Conservation (phyloP, 2,888 invertebrate species). For the Bembecia ichneumoniformis region DNA sequence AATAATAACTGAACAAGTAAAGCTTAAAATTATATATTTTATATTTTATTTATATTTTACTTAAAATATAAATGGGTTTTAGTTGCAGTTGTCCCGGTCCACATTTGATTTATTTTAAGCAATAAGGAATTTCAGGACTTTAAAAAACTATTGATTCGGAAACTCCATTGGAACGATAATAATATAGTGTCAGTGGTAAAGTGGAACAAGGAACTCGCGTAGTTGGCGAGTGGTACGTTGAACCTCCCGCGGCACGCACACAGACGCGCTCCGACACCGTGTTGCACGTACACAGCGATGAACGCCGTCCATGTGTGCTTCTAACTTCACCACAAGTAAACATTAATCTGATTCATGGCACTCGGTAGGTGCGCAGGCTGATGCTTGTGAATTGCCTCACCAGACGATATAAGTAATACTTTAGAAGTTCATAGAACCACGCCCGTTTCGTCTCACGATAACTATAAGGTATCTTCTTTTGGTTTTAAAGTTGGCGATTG, state of each 20-base stretch:
- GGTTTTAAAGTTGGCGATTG: not conserved
- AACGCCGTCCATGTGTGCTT: conserved; percentile 21
- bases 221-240: conserved; percentile 67
- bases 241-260: conserved; percentile 36
- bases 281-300: conserved; percentile 15
- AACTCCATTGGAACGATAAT: conserved; percentile 64
- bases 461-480: too few species aligned
- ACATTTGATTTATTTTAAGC: too few species aligned
- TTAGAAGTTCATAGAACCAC: not conserved
- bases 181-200: conserved; percentile 68
- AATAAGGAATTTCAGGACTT: conserved; percentile 17
- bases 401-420: not conserved
- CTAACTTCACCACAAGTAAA: conserved; percentile 16
- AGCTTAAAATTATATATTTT: too few species aligned
- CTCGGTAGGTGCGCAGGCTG: conserved; percentile 8
- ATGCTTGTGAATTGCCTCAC: not conserved
- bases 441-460: not conserved
- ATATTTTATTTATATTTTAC: too few species aligned
- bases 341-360: conserved; percentile 56
- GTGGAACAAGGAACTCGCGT: conserved; percentile 72
- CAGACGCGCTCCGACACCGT: conserved; percentile 7
- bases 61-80: too few species aligned
- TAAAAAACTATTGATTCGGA: conserved; percentile 29
- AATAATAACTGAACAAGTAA: too few species aligned
- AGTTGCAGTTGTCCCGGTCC: too few species aligned